Evolutionary conservation across 1,140 invertebrate species (phyloP).

Genomic region (Cydia splendana): DNA sequence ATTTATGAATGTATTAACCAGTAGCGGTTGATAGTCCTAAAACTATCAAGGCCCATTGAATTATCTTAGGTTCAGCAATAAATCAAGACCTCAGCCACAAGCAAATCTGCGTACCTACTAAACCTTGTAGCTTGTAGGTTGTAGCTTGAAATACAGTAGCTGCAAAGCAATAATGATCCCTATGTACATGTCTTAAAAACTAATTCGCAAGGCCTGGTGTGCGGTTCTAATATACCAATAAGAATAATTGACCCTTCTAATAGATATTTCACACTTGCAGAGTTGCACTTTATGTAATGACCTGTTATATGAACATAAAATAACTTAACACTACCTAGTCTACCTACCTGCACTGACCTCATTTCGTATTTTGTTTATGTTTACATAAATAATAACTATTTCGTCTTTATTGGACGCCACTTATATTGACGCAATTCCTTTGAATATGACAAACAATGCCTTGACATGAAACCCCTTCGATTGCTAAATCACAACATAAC

Average conservation of each 20-base stretch:
- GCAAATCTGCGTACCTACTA: not conserved
- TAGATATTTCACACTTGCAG: not conserved
- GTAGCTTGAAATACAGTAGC: not conserved
- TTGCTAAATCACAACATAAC: too few species aligned
- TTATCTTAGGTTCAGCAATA: not conserved
- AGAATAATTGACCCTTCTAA: not conserved
- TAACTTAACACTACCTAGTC: too few species aligned
- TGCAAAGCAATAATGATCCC: not conserved
- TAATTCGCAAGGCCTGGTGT: not conserved
- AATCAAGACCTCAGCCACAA: not conserved
- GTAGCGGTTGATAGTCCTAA: not conserved
- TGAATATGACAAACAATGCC: too few species aligned
- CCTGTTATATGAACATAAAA: not conserved
- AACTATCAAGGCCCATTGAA: not conserved
- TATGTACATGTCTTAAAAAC: not conserved
- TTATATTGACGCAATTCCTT: too few species aligned
- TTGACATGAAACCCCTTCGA: too few species aligned
- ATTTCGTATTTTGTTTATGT: too few species aligned
- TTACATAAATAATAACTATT: too few species aligned
- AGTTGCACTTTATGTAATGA: not conserved
- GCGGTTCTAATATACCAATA: not conserved
- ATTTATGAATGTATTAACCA: too few species aligned
- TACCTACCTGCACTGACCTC: too few species aligned
- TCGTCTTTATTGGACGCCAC: too few species aligned
- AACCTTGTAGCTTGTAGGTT: too few species aligned